A percentile compares a stretch with the other conserved stretches of the same genome.
Conservation (phyloP, 1,140 invertebrate species). For the Eciton burchellii region DNA sequence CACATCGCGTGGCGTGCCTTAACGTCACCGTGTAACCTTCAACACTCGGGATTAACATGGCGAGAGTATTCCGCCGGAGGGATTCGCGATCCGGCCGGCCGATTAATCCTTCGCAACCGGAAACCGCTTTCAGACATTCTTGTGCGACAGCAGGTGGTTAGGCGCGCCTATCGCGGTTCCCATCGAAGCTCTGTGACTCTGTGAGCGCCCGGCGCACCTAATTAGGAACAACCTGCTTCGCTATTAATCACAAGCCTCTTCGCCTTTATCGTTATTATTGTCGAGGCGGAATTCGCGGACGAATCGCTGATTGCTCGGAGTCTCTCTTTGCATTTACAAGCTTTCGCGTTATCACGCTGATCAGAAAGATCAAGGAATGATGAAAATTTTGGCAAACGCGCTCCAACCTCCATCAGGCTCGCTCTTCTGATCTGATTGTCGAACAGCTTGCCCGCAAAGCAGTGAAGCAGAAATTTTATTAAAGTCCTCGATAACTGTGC, state of each 20-base stretch:
- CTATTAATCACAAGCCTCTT: slow-evolving; percentile 57
- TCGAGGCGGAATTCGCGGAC: slow-evolving; percentile 15
- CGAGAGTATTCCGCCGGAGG: slow-evolving; percentile 34
- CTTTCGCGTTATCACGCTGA: background rate
- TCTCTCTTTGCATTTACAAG: slow-evolving; percentile 1
- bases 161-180: slow-evolving; percentile 52
- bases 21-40: slow-evolving; percentile 7
- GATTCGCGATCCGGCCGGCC: slow-evolving; percentile 46
- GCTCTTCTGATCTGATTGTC: background rate
- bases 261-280: slow-evolving; percentile 10
- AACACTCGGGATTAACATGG: background rate
- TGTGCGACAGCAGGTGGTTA: slow-evolving; percentile 65
- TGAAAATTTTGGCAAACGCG: background rate
- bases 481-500: too few relatives aligned
- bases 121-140: slow-evolving; percentile 67
- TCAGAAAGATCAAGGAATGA: background rate
- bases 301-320: slow-evolving; percentile 9
- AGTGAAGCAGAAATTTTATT: background rate
- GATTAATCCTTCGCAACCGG: slow-evolving; percentile 53
- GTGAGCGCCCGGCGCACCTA: slow-evolving; percentile 47
- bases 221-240: slow-evolving; percentile 39
- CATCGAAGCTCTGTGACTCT: slow-evolving; percentile 60
- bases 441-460: background rate
- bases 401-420: background rate
- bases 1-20: background rate